Conservation (phyloP, 2,888 invertebrate species). For the Archips crataeganus region DNA sequence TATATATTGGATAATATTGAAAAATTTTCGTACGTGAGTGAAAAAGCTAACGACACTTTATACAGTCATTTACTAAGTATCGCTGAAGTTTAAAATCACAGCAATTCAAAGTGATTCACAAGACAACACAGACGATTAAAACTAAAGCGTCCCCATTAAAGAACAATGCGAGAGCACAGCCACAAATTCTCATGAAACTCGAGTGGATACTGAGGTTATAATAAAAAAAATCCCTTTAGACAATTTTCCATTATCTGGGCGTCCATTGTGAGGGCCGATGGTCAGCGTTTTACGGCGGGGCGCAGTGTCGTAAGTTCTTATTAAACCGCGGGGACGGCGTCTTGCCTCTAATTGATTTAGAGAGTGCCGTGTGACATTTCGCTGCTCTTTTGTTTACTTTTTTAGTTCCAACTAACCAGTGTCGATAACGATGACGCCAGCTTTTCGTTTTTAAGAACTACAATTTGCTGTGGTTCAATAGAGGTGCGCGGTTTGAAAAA, state of each 20-base stretch:
- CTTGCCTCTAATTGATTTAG: slow-evolving; percentile 81
- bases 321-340: slow-evolving; percentile 76
- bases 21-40: background rate
- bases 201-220: slow-evolving; percentile 74
- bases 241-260: slow-evolving; percentile 81
- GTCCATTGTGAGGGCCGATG: slow-evolving; percentile 73
- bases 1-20: too few relatives aligned
- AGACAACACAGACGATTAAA: slow-evolving; percentile 43
- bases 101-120: slow-evolving; percentile 5
- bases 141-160: slow-evolving; percentile 50
- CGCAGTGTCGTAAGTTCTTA: slow-evolving; percentile 78
- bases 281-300: slow-evolving; percentile 78
- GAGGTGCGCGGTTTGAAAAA: too few relatives aligned
- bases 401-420: slow-evolving; percentile 1
- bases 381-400: slow-evolving; percentile 63
- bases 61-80: background rate
- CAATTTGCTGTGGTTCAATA: background rate
- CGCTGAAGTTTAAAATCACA: slow-evolving; percentile 8
- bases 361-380: slow-evolving; percentile 65
- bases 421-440: background rate
- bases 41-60: background rate
- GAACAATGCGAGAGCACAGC: slow-evolving; percentile 63
- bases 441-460: background rate
- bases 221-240: slow-evolving; percentile 80
- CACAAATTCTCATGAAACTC: slow-evolving; percentile 71